Percentiles rank a stretch among this genome's conserved stretches.
These are phyloP conservation scores for Astropecten irregularis DNA, from an alignment of 53 echinoderm and acorn worm genomes.

Conservation along the genomic window DNA sequence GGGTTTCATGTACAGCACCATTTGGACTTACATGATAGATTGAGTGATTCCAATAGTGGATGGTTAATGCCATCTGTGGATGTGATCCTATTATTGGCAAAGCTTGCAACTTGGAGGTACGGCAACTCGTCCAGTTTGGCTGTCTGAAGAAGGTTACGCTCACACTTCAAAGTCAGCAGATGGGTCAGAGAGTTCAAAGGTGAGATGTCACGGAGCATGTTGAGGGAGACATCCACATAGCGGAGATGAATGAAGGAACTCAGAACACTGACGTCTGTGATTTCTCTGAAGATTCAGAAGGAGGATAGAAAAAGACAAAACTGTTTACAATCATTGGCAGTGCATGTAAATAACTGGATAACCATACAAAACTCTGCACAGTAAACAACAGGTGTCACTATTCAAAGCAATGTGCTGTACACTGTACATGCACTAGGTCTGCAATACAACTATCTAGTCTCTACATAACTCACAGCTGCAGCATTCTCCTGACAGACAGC, in stretches of 20 bases:
- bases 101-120: constrained; percentile 90
- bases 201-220: constrained; percentile 87
- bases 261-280: constrained; percentile 82
- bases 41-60: constrained; percentile 86
- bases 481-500: too few relatives aligned
- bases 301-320: too few relatives aligned
- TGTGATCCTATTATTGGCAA: constrained; percentile 81
- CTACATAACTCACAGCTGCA: too few relatives aligned
- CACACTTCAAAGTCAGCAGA: constrained; percentile 83
- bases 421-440: too few relatives aligned
- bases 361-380: too few relatives aligned
- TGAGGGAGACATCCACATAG: constrained; percentile 89
- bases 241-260: constrained; percentile 91
- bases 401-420: too few relatives aligned
- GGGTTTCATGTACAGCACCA: too few relatives aligned
- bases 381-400: too few relatives aligned
- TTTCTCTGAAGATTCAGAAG: constrained; percentile 80
- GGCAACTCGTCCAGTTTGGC: constrained; percentile 91
- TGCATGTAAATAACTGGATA: too few relatives aligned
- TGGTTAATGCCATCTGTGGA: constrained; percentile 86
- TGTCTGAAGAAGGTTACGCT: constrained; percentile 84
- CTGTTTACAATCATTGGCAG: too few relatives aligned
- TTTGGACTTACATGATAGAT: constrained; percentile 93
- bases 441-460: too few relatives aligned
- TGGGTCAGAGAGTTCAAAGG: constrained; percentile 93